Evolutionary conservation across 1,140 invertebrate species (phyloP).

Genomic region (Neodiprion lecontei): DNA sequence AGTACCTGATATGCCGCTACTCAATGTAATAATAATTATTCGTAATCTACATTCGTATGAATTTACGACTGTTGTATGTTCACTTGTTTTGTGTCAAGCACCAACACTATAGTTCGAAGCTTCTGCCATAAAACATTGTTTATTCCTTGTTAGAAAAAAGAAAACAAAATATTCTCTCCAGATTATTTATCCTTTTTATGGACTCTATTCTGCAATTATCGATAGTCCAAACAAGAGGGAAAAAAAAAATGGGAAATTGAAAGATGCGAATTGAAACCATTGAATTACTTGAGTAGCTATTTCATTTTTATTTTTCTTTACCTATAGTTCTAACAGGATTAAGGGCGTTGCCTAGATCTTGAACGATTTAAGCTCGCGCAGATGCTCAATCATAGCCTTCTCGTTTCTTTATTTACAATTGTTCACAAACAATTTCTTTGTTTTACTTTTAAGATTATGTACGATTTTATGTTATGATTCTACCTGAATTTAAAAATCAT

Average conservation of each 20-base stretch:
- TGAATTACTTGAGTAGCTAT: not conserved
- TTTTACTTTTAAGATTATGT: too few relatives aligned
- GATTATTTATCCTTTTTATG: too few relatives aligned
- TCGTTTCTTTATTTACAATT: too few relatives aligned
- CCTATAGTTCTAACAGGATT: not conserved
- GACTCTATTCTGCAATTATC: not conserved
- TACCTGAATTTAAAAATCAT: too few relatives aligned
- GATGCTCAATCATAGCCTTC: too few relatives aligned
- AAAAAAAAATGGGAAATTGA: not conserved
- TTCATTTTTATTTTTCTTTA: not conserved
- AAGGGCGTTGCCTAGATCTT: too few relatives aligned
- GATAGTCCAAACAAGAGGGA: not conserved
- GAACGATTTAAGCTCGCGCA: too few relatives aligned
- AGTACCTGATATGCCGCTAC: slow-evolving; percentile 61
- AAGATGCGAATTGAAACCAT: not conserved
- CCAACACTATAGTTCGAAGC: slow-evolving; percentile 45
- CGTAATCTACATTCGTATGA: slow-evolving; percentile 50
- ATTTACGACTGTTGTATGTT: slow-evolving; percentile 48
- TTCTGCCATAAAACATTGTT: slow-evolving; percentile 29
- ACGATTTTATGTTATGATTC: too few relatives aligned
- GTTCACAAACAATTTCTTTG: too few relatives aligned
- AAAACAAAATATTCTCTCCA: not conserved
- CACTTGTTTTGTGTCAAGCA: slow-evolving; percentile 59
- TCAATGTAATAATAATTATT: slow-evolving; percentile 59
- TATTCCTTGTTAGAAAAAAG: not conserved